These are phyloP conservation scores for Maccullochella peelii DNA, from an alignment of 2,113 vertebrate species.

Conservation along the genomic window DNA sequence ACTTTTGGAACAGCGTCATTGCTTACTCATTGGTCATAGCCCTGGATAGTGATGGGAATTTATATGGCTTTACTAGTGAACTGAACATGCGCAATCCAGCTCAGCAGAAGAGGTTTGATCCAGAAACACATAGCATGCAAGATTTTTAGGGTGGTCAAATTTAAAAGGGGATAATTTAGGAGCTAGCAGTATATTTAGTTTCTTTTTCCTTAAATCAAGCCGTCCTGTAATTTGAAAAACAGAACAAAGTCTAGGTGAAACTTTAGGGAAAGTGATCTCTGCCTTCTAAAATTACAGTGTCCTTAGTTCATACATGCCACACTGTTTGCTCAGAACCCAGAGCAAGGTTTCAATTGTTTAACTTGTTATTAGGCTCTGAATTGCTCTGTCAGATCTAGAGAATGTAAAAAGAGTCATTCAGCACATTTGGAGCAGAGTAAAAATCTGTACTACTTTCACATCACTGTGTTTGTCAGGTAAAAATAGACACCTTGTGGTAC, in stretches of 20 bases:
- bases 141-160: not conserved
- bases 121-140: conserved; percentile 3
- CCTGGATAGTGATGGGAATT: conserved; percentile 10
- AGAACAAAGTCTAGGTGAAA: conserved; percentile 24
- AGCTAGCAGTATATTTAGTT: conserved; percentile 11
- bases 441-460: conserved; percentile 52
- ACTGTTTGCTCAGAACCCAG: not conserved
- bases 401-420: conserved; percentile 1
- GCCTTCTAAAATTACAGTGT: conserved; percentile 22
- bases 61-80: conserved; percentile 31
- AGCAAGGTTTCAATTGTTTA: not conserved
- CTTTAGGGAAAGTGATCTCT: conserved; percentile 32
- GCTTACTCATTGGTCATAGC: conserved; percentile 45
- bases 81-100: conserved; percentile 23
- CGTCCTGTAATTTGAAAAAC: conserved; percentile 42
- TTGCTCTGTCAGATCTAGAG: not conserved
- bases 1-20: conserved; percentile 30
- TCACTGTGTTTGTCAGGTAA: conserved; percentile 55
- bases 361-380: not conserved
- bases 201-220: conserved; percentile 26
- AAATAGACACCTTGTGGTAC: conserved; percentile 50
- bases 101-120: conserved; percentile 3
- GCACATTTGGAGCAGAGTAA: conserved; percentile 31
- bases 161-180: conserved; percentile 26
- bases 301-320: not conserved